A percentile compares a stretch with the other conserved stretches of the same genome.
These are phyloP conservation scores for Drosophila serrata DNA, from an alignment of 1,140 invertebrate species.

Conservation along the genomic window DNA sequence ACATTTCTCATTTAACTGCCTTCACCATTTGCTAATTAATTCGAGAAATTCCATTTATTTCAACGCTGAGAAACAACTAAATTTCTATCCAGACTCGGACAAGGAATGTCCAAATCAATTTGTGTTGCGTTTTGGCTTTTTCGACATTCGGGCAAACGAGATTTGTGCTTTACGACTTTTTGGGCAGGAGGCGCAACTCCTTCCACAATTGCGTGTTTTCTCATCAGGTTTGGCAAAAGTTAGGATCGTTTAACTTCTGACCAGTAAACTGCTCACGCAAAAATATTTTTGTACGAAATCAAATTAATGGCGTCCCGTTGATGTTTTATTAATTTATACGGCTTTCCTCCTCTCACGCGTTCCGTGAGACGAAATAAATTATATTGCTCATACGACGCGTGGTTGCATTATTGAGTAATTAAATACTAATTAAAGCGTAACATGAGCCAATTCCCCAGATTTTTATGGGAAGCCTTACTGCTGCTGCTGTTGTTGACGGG, in stretches of 20 bases:
- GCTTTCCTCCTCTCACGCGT: conserved; percentile 20
- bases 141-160: conserved; percentile 65
- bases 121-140: conserved; percentile 60
- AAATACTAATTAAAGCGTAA: conserved; percentile 83
- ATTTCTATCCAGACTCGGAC: conserved; percentile 37
- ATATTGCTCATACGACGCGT: conserved; percentile 78
- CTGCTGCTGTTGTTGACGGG: conserved; percentile 4
- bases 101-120: conserved; percentile 72
- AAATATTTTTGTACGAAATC: conserved; percentile 80
- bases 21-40: conserved; percentile 83
- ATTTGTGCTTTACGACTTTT: conserved; percentile 81
- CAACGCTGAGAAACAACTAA: conserved; percentile 74
- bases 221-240: conserved; percentile 30
- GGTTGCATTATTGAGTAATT: conserved; percentile 81
- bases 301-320: conserved; percentile 77
- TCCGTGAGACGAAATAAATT: conserved; percentile 59
- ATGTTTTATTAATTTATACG: conserved; percentile 84
- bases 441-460: conserved; percentile 62
- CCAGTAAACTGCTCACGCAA: conserved; percentile 63
- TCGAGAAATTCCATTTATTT: conserved; percentile 74
- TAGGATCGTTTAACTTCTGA: conserved; percentile 68
- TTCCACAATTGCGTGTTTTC: conserved; percentile 54
- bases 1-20: conserved; percentile 82
- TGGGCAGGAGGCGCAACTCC: conserved; percentile 49
- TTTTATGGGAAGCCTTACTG: conserved; percentile 33